Base-by-base conservation (phyloP, 2,888 invertebrate genomes). In the Scotopteryx bipunctaria region DNA sequence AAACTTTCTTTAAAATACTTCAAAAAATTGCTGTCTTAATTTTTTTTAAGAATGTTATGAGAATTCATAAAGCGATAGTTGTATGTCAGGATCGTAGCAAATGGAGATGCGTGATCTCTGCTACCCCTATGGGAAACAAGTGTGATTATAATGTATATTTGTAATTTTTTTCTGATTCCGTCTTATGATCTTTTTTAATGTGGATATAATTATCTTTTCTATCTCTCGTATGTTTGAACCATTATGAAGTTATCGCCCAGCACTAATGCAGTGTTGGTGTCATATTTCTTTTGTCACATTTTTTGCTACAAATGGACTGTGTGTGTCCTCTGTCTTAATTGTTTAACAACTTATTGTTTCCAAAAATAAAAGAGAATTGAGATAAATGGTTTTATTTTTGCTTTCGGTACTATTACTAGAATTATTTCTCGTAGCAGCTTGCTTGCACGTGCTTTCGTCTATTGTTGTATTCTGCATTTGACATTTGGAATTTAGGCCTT, bases 291-390 rank as follows among this genome's bases (percentile, higher is more conserved):
- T 66, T 68, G 73, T 75, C 76, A 68, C 55, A 64, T 79, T 81
- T 83, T 86, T 86, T 86, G 71, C 70, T 45, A 29, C 64, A 69
- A 74, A 72, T 72, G 69, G 72, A 52, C 59, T 50, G 59, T 66
- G 60, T 71, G 69, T 74, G 78, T 81, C 83, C 75, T 83, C 78
- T 71, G 78, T 78, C 78, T 80, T 81, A 81, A 85, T 86, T 83
- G 78, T 81, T 76, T 82, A 76, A 82, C 78, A 81, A 77, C 72
- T 74, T 72, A 71, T 76, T 74, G 71, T 77, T 73, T 69, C 61
- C 61, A 68, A 67, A 66, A 67, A 55, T 43, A 50, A 55, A 59
- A 46, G 47, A 40, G 47, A 58, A 59, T 59, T 44, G 44, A 40
- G 61, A 63, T 63, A 61, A 57, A 54, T 44, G 50, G 56, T 54